Evolutionary conservation across 2,888 invertebrate genomes (phyloP).

Genomic region (Lamellibrachia columna): DNA sequence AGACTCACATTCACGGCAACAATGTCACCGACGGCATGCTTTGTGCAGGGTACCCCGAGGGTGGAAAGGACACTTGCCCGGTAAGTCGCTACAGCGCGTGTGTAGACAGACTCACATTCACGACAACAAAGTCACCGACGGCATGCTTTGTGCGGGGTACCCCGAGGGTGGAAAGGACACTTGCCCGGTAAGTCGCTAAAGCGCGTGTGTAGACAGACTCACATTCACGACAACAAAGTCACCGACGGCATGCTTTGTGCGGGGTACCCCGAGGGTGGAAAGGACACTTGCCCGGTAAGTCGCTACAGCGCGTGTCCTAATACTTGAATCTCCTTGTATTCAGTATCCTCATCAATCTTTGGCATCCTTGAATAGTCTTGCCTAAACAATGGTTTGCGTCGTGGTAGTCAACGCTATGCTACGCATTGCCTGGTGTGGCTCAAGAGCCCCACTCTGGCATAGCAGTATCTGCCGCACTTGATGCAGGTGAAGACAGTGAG

Average conservation of each 20-base stretch:
- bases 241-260: constrained; percentile 79
- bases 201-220: constrained; percentile 41
- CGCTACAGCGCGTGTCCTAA: too few species aligned
- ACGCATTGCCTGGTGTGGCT: too few species aligned
- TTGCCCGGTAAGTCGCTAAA: constrained; percentile 67
- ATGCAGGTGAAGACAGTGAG: too few species aligned
- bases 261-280: constrained; percentile 78
- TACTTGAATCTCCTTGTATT: too few species aligned
- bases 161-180: constrained; percentile 80
- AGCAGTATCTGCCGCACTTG: too few species aligned
- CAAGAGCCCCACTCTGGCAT: too few species aligned
- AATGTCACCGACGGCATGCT: constrained; percentile 71
- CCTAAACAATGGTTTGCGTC: too few species aligned
- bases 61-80: constrained; percentile 80
- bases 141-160: constrained; percentile 84
- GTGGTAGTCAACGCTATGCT: too few species aligned
- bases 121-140: constrained; percentile 43
- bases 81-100: constrained; percentile 30
- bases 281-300: constrained; percentile 75
- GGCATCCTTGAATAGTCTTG: too few species aligned
- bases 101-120: constrained; percentile 49
- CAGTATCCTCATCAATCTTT: too few species aligned
- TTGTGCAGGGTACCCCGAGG: constrained; percentile 81
- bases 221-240: constrained; percentile 50
- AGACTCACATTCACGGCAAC: constrained; percentile 48